These are phyloP conservation scores for Mormyrops boulengeri DNA, from an alignment of 2,797 vertebrate genomes.

Conservation along the genomic window DNA sequence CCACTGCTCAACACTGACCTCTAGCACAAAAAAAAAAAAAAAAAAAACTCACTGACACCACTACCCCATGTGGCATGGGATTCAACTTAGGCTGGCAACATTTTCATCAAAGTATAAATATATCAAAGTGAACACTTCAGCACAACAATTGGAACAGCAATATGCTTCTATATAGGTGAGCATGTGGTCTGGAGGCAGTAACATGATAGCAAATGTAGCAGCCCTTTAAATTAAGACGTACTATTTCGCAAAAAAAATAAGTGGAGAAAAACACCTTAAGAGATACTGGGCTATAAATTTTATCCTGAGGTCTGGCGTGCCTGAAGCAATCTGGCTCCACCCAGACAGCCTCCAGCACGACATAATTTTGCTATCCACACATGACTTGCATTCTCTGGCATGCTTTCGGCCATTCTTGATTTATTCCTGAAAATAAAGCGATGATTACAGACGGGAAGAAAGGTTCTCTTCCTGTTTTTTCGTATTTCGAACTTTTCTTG, in stretches of 20 bases:
- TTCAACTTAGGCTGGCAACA: background rate
- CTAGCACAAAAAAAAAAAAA: background rate
- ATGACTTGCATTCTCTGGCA: conserved; percentile 36
- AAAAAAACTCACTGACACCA: background rate
- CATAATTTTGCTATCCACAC: conserved; percentile 31
- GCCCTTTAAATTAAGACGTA: conserved; percentile 11
- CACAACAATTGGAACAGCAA: background rate
- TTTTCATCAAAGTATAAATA: background rate
- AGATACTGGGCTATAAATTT: background rate
- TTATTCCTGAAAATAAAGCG: background rate
- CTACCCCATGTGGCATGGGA: background rate
- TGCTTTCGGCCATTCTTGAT: background rate
- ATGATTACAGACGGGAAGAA: background rate
- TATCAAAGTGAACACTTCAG: background rate
- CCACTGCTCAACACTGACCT: background rate
- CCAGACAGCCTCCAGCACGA: conserved; percentile 18
- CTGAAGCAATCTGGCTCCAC: background rate
- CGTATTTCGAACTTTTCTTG: background rate
- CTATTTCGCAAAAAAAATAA: background rate
- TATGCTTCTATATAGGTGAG: background rate
- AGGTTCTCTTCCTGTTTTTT: background rate
- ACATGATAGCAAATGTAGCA: background rate
- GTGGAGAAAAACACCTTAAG: background rate
- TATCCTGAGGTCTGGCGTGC: background rate
- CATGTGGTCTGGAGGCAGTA: background rate